phyloP scores from a whole-genome alignment of 2,888 invertebrate species.

The Plagiodera versicolora region DNA sequence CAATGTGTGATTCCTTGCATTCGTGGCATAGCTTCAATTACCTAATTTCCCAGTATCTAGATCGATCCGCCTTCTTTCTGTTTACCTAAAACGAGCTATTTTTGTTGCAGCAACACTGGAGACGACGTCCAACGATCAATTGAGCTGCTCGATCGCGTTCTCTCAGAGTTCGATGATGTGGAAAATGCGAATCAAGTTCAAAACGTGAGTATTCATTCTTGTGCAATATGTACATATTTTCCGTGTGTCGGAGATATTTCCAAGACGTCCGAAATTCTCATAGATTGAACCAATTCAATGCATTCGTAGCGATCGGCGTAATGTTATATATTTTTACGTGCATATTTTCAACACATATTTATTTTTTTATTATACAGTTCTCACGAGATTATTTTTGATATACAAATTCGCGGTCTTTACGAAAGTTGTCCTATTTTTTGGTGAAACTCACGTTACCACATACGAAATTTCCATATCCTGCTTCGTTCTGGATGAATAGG shows the following conservation, averaged over 20 bases:
- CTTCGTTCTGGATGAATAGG: no score
- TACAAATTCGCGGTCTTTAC: no score
- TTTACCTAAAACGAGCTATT: constrained; percentile 17
- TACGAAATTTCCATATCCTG: no score
- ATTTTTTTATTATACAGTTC: no score
- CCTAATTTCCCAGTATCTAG: background rate
- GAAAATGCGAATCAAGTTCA: constrained; percentile 63
- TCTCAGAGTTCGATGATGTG: constrained; percentile 87
- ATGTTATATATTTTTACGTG: no score
- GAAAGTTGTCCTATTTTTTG: no score
- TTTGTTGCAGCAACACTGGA: constrained; percentile 67
- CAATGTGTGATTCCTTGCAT: background rate
- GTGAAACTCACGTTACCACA: no score
- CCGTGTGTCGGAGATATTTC: background rate
- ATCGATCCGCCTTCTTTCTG: background rate
- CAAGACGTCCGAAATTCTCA: background rate
- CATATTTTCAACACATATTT: no score
- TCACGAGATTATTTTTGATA: no score
- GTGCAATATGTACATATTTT: no score
- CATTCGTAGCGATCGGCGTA: no score
- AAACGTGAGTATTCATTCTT: constrained; percentile 53
- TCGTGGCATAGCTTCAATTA: background rate
- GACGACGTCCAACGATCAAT: constrained; percentile 88
- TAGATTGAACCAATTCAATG: background rate
- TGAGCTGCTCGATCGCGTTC: constrained; percentile 84